Conservation (phyloP, 2,888 invertebrate genomes). For the Cerastoderma edule region DNA sequence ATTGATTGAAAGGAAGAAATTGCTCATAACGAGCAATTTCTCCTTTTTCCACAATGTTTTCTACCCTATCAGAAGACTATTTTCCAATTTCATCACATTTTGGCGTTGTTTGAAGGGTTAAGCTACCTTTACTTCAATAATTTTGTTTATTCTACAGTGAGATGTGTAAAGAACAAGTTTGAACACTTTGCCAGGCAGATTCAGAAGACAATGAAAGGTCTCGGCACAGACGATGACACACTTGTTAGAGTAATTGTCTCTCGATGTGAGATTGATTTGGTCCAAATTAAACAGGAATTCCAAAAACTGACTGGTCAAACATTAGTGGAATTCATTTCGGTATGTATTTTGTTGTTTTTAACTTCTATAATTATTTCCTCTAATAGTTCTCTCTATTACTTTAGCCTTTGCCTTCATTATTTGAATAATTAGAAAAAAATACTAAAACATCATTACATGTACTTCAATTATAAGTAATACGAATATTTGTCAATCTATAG, state of each 20-base stretch:
- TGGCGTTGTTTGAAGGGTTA: too few relatives aligned
- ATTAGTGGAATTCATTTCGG: slow-evolving; percentile 80
- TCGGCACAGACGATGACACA: slow-evolving; percentile 82
- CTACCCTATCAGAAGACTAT: too few relatives aligned
- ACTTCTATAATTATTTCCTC: neutral
- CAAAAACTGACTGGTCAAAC: slow-evolving; percentile 78
- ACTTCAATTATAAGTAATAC: too few relatives aligned
- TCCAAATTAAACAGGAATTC: slow-evolving; percentile 83
- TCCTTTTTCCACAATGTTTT: too few relatives aligned
- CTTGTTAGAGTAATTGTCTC: slow-evolving; percentile 80
- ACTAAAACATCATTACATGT: too few relatives aligned
- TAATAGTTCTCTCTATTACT: too few relatives aligned
- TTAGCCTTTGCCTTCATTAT: too few relatives aligned
- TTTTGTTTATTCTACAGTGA: slow-evolving; percentile 70
- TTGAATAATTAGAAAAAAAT: too few relatives aligned
- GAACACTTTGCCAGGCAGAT: slow-evolving; percentile 82
- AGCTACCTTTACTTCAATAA: neutral
- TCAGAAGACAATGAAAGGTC: slow-evolving; percentile 82
- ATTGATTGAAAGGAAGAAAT: too few relatives aligned
- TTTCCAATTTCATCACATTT: too few relatives aligned
- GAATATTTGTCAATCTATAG: too few relatives aligned
- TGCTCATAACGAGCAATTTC: too few relatives aligned
- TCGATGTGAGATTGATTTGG: slow-evolving; percentile 83
- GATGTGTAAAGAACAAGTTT: slow-evolving; percentile 82
- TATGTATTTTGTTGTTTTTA: slow-evolving; percentile 53